Conservation (phyloP, 2,888 invertebrate species). For the Aricia artaxerxes region DNA sequence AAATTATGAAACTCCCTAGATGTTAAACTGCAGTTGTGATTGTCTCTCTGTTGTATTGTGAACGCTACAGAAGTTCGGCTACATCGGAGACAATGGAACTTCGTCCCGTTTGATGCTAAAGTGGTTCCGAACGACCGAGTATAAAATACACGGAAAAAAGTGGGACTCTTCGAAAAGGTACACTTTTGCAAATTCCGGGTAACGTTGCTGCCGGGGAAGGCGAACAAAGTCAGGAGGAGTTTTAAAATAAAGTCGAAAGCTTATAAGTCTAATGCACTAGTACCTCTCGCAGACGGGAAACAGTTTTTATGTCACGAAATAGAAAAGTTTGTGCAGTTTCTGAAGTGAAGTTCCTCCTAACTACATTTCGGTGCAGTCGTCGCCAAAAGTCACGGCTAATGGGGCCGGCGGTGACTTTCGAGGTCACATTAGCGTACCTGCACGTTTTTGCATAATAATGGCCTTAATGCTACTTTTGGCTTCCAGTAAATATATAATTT, state of each 20-base stretch:
- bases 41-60: constrained; percentile 17
- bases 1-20: constrained; percentile 5
- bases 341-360: constrained; percentile 13
- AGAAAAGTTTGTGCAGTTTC: constrained; percentile 28
- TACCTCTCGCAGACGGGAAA: background rate
- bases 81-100: background rate
- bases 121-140: background rate
- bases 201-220: background rate
- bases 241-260: constrained; percentile 10
- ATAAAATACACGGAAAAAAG: background rate
- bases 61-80: background rate
- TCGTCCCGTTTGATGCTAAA: background rate
- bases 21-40: constrained; percentile 9
- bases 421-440: constrained; percentile 3
- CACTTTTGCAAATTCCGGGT: background rate
- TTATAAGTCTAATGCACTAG: constrained; percentile 6
- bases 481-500: constrained; percentile 13
- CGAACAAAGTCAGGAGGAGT: background rate
- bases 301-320: background rate
- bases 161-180: background rate
- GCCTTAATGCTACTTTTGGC: constrained; percentile 20
- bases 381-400: constrained; percentile 10
- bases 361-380: constrained; percentile 12
- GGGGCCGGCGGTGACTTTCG: background rate
- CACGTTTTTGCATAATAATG: constrained; percentile 10